Conservation (phyloP, 2,888 invertebrate species). For the Elysia crispata region DNA sequence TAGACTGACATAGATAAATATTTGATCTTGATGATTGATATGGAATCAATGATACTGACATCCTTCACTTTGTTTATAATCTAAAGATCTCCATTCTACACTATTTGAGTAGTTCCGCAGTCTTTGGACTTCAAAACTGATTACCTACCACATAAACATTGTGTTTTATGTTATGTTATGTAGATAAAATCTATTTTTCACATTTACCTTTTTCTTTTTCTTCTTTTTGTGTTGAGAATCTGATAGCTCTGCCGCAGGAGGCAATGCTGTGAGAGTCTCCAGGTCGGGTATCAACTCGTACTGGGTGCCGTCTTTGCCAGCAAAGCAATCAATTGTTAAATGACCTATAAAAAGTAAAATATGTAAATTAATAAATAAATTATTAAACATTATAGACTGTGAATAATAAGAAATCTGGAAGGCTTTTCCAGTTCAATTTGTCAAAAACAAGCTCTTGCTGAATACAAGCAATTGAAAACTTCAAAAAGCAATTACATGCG, state of each 20-base stretch:
- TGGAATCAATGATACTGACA: too few relatives aligned
- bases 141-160: too few relatives aligned
- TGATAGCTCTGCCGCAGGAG: slow-evolving; percentile 21
- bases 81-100: not conserved
- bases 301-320: slow-evolving; percentile 64
- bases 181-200: slow-evolving; percentile 2
- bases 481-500: too few relatives aligned
- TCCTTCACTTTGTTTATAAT: too few relatives aligned
- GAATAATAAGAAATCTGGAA: too few relatives aligned
- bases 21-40: too few relatives aligned
- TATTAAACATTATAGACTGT: not conserved
- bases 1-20: too few relatives aligned
- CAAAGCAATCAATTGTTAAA: slow-evolving; percentile 72
- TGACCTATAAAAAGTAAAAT: slow-evolving; percentile 66
- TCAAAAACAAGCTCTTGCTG: too few relatives aligned
- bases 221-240: slow-evolving; percentile 36
- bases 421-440: too few relatives aligned
- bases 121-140: too few relatives aligned
- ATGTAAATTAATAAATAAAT: not conserved
- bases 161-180: not conserved
- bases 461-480: too few relatives aligned
- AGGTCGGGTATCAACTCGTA: slow-evolving; percentile 73
- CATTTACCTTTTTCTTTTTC: slow-evolving; percentile 52
- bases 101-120: not conserved
- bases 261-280: slow-evolving; percentile 52